These are phyloP conservation scores for Drosophila kanapiae DNA, from an alignment of 1,140 invertebrate species.

Conservation along the genomic window DNA sequence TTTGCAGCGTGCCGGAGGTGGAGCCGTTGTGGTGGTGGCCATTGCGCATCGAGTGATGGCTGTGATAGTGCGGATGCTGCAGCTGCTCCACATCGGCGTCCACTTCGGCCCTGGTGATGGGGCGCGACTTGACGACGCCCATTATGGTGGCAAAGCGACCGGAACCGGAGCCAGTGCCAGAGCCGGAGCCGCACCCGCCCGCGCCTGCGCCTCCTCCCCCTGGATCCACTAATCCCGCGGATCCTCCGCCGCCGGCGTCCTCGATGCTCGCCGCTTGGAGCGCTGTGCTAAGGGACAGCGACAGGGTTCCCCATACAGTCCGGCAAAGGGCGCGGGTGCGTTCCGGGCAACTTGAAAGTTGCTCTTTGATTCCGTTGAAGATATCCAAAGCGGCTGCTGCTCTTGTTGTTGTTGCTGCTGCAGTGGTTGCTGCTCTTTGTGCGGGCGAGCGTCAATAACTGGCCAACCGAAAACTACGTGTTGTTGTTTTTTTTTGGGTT, in stretches of 20 bases:
- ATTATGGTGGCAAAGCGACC: conserved; percentile 79
- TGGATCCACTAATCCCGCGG: conserved; percentile 42
- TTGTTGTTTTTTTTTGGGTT: conserved; percentile 13
- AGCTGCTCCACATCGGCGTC: conserved; percentile 59
- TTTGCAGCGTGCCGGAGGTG: conserved; percentile 59
- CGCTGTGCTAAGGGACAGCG: conserved; percentile 81
- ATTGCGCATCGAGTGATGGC: conserved; percentile 65
- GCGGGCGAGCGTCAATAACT: conserved; percentile 35
- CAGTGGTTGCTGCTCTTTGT: conserved; percentile 8
- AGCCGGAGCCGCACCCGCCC: conserved; percentile 29
- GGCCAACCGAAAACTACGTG: conserved; percentile 45
- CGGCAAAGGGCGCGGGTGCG: conserved; percentile 78
- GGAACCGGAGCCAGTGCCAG: conserved; percentile 25
- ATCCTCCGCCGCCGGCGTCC: conserved; percentile 67
- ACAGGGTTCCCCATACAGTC: conserved; percentile 83
- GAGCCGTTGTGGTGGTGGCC: conserved; percentile 50
- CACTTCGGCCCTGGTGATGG: conserved; percentile 68
- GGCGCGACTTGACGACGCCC: conserved; percentile 80
- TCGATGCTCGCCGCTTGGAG: conserved; percentile 74
- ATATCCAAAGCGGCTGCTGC: conserved; percentile 81
- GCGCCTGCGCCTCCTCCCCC: conserved; percentile 36
- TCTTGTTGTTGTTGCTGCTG: not conserved
- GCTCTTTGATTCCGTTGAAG: conserved; percentile 80
- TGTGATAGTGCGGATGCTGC: conserved; percentile 37
- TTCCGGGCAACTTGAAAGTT: conserved; percentile 85